Conservation (phyloP, 2,888 invertebrate species). For the Geotrupes spiniger region DNA sequence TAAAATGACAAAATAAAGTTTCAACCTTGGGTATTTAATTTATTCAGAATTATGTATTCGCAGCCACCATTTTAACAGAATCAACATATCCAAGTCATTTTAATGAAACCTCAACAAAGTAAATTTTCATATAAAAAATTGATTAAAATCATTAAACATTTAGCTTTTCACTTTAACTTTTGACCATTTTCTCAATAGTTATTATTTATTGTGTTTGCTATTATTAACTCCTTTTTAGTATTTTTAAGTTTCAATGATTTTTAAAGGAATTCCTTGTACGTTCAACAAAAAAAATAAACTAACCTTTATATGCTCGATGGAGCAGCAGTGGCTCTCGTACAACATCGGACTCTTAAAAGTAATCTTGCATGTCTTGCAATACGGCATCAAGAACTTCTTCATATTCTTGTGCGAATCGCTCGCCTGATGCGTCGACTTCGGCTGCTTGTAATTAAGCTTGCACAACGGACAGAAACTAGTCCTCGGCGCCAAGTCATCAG, state of each 20-base stretch:
- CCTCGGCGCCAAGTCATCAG: slow-evolving; percentile 55
- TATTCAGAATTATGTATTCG: too few relatives aligned
- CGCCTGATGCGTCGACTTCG: slow-evolving; percentile 71
- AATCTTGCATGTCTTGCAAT: slow-evolving; percentile 73
- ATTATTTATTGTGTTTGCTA: too few relatives aligned
- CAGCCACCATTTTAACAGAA: too few relatives aligned
- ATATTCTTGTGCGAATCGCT: slow-evolving; percentile 81
- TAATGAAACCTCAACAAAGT: too few relatives aligned
- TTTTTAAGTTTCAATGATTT: not conserved
- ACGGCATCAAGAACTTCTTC: slow-evolving; percentile 81
- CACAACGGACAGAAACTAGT: slow-evolving; percentile 50
- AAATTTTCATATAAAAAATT: too few relatives aligned
- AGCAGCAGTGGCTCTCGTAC: slow-evolving; percentile 80
- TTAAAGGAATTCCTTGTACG: not conserved
- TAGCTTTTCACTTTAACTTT: too few relatives aligned
- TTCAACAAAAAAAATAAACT: slow-evolving; percentile 24
- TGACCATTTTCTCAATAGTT: too few relatives aligned
- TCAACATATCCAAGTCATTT: too few relatives aligned
- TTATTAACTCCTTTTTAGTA: not conserved
- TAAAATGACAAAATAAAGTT: too few relatives aligned
- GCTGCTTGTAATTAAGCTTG: slow-evolving; percentile 49
- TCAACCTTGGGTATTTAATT: too few relatives aligned
- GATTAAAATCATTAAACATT: too few relatives aligned
- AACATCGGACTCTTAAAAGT: slow-evolving; percentile 82
- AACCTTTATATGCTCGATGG: slow-evolving; percentile 78